Evolutionary conservation across 2,113 vertebrate genomes (phyloP).

Genomic region (Ptychochromis oligacanthus): DNA sequence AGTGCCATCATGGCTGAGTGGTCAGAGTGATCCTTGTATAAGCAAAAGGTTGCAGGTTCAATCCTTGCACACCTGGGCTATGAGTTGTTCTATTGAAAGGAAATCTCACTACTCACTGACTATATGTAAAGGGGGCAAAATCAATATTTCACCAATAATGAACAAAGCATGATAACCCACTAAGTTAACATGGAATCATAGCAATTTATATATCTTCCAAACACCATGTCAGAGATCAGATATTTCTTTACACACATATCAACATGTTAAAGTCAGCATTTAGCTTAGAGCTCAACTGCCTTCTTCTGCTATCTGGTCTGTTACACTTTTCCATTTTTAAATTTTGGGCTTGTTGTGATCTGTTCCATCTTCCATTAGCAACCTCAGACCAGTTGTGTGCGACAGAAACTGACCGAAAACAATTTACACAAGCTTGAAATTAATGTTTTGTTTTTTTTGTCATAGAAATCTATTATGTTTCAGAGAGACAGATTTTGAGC

Average conservation of each 20-base stretch:
- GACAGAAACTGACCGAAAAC: background rate
- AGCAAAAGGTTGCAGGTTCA: slow-evolving; percentile 37
- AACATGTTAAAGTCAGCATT: background rate
- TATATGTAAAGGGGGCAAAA: background rate
- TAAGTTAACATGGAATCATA: background rate
- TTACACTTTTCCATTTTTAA: background rate
- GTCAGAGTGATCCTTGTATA: background rate
- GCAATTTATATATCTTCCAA: background rate
- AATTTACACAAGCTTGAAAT: background rate
- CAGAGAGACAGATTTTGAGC: background rate
- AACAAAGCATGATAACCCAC: background rate
- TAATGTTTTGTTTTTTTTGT: slow-evolving; percentile 10
- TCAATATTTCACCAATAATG: background rate
- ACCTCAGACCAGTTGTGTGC: background rate
- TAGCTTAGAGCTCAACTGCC: background rate
- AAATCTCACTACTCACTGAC: slow-evolving; percentile 3
- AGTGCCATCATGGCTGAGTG: slow-evolving; percentile 37
- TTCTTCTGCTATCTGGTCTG: background rate
- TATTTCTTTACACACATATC: too few relatives aligned
- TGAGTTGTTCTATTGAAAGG: slow-evolving; percentile 4
- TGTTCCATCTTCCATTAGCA: background rate
- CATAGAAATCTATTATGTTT: background rate
- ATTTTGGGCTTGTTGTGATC: background rate
- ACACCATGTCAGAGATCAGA: background rate
- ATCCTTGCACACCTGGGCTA: background rate